Conservation (phyloP, 2,797 vertebrate genomes). For the Acrocephalus scirpaceus region DNA sequence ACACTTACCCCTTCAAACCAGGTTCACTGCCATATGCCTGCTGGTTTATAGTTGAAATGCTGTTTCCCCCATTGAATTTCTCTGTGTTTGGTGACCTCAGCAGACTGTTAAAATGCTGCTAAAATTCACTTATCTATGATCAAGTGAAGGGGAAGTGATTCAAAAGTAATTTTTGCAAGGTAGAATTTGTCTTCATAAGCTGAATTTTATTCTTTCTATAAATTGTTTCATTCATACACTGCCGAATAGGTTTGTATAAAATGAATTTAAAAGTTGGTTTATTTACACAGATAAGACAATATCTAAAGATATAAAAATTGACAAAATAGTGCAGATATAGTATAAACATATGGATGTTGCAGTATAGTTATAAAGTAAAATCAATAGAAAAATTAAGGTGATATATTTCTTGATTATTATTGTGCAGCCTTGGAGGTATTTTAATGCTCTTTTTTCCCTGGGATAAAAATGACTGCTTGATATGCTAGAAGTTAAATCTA, state of each 20-base stretch:
- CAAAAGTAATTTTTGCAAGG: not conserved
- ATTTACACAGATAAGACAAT: not conserved
- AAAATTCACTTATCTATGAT: not conserved
- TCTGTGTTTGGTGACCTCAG: not conserved
- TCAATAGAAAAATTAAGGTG: not conserved
- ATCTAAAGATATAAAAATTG: not conserved
- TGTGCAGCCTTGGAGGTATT: not conserved
- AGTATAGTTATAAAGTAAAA: not conserved
- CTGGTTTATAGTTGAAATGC: not conserved
- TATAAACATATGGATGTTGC: not conserved
- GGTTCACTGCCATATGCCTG: not conserved
- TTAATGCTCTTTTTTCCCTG: not conserved
- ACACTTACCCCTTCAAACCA: not conserved
- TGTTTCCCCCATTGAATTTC: not conserved
- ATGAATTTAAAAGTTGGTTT: not conserved
- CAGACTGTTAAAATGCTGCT: not conserved
- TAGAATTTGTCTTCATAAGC: not conserved
- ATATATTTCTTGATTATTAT: not conserved
- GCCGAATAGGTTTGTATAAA: not conserved
- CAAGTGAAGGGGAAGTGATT: not conserved
- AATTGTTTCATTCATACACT: not conserved
- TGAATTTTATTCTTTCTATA: not conserved
- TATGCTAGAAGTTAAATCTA: not conserved
- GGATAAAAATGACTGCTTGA: not conserved
- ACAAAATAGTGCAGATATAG: not conserved